These are phyloP conservation scores for Stenoptilia bipunctidactyla DNA, from an alignment of 2,888 invertebrate genomes.

Conservation along the genomic window DNA sequence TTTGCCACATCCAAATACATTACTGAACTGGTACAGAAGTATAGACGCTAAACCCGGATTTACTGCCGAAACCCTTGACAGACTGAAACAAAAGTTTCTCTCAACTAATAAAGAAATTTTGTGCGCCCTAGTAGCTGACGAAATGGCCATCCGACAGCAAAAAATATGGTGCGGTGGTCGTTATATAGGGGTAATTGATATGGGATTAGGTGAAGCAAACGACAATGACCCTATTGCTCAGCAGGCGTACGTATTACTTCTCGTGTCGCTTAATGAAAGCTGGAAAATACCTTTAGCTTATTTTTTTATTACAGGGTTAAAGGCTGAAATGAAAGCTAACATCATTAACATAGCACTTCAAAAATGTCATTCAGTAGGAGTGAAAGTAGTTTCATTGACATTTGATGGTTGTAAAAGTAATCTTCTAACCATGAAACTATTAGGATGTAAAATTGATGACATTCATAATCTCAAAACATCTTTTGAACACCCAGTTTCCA, in stretches of 20 bases:
- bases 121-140: constrained; percentile 7
- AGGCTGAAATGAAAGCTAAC: constrained; percentile 14
- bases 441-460: constrained; percentile 13
- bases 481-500: constrained; percentile 10
- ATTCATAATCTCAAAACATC: constrained; percentile 7
- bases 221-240: constrained; percentile 4
- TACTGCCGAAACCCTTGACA: constrained; percentile 3
- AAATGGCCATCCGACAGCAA: constrained; percentile 6
- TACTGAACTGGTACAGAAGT: constrained; percentile 9
- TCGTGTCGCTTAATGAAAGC: constrained; percentile 12
- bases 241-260: constrained; percentile 14
- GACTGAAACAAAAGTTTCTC: constrained; percentile 1
- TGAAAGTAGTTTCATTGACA: constrained; percentile 15
- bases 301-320: constrained; percentile 22
- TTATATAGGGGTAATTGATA: constrained; percentile 2
- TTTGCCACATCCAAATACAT: constrained; percentile 8
- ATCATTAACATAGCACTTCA: constrained; percentile 11
- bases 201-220: constrained; percentile 1
- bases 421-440: constrained; percentile 10
- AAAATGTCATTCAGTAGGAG: constrained; percentile 15
- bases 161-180: constrained; percentile 1
- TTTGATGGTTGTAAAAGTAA: constrained; percentile 18
- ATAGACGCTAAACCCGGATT: constrained; percentile 8
- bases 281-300: constrained; percentile 13
- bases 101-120: too few relatives aligned